Conservation (phyloP, 2,113 vertebrate species). For the Aldabrachelys gigantea region DNA sequence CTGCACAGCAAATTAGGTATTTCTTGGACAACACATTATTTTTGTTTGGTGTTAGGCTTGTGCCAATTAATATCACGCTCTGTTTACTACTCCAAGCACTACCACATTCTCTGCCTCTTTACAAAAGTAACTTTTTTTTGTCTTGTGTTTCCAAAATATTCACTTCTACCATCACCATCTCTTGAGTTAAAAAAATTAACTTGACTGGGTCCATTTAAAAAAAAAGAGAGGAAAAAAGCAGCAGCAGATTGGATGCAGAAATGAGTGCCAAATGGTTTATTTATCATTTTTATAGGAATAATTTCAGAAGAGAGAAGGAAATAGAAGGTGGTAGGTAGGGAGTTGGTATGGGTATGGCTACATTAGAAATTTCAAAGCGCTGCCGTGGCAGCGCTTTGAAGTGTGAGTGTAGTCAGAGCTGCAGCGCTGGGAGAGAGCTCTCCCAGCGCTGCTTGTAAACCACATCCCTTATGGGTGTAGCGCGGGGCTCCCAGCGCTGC, state of each 20-base stretch:
- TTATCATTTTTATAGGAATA: background rate
- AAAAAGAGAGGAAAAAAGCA: background rate
- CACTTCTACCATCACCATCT: conserved; percentile 24
- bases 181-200: background rate
- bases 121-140: conserved; percentile 52
- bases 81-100: background rate
- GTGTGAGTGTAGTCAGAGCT: too few species aligned
- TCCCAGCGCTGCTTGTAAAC: too few species aligned
- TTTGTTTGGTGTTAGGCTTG: conserved; percentile 15
- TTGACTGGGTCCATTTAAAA: background rate
- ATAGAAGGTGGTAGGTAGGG: background rate
- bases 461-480: too few species aligned
- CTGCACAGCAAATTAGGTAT: conserved; percentile 6
- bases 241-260: background rate
- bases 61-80: conserved; percentile 18
- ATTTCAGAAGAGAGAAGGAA: background rate
- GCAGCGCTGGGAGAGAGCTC: too few species aligned
- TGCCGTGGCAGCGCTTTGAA: too few species aligned
- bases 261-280: background rate
- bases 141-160: background rate
- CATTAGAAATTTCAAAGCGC: too few species aligned
- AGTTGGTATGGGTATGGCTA: too few species aligned
- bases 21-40: conserved; percentile 45
- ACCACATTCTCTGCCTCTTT: conserved; percentile 24
- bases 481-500: too few species aligned